phyloP scores from a whole-genome alignment of 2,113 vertebrate genomes.

The Alethe diademata region DNA sequence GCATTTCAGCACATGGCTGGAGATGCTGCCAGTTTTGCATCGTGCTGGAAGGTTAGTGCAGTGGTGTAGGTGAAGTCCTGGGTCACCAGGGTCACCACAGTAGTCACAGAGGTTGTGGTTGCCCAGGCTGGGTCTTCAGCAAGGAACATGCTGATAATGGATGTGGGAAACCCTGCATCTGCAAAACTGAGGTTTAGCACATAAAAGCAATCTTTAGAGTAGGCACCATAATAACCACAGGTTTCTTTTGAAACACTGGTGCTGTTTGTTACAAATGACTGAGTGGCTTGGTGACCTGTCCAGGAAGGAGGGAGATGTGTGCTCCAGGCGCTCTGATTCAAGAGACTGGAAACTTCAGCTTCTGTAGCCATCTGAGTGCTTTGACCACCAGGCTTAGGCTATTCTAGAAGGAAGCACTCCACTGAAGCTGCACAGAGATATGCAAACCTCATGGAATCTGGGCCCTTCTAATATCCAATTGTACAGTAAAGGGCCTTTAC shows the following conservation, averaged over 20 bases:
- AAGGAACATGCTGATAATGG: not conserved
- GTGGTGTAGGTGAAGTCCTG: not conserved
- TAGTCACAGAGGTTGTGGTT: not conserved
- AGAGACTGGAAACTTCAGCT: not conserved
- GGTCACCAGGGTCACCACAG: not conserved
- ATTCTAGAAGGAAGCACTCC: not conserved
- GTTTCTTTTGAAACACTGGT: not conserved
- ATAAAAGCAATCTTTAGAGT: not conserved
- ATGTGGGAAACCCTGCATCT: not conserved
- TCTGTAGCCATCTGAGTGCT: not conserved
- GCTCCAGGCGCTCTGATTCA: not conserved
- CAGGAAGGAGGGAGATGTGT: not conserved
- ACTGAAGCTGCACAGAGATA: not conserved
- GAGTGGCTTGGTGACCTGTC: not conserved
- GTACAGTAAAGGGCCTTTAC: not conserved
- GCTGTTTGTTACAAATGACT: not conserved
- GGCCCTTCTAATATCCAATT: not conserved
- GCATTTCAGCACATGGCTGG: accelerated
- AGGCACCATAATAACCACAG: not conserved
- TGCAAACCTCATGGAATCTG: not conserved
- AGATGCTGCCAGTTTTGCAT: not conserved
- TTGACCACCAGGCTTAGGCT: not conserved
- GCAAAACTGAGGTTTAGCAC: not conserved
- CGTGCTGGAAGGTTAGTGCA: not conserved
- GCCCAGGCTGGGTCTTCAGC: not conserved